Conservation (phyloP, 2,113 vertebrate species). For the Panthera leo region DNA sequence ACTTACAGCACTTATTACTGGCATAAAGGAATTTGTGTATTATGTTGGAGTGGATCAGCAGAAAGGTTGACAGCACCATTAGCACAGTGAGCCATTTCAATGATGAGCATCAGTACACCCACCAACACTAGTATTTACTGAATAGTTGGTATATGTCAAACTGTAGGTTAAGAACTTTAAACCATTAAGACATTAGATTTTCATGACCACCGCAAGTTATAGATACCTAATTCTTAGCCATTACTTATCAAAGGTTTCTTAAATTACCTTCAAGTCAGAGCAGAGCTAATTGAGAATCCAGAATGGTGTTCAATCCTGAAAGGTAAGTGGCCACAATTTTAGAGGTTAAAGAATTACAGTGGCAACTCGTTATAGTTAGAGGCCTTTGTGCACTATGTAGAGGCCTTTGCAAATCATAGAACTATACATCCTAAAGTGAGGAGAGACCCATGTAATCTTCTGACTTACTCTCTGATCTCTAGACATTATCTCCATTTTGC, state of each 20-base stretch:
- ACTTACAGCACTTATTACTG: not conserved
- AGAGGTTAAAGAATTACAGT: constrained; percentile 4
- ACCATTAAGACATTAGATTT: not conserved
- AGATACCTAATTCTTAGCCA: not conserved
- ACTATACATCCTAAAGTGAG: not conserved
- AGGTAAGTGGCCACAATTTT: not conserved
- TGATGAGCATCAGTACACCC: not conserved
- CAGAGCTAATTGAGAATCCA: not conserved
- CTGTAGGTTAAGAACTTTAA: not conserved
- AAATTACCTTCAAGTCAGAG: not conserved
- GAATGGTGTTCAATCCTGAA: not conserved
- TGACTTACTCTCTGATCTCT: constrained; percentile 26
- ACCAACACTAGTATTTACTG: not conserved
- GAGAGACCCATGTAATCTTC: not conserved
- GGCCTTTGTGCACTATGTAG: not conserved
- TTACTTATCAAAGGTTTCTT: not conserved
- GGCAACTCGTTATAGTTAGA: not conserved
- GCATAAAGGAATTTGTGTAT: not conserved
- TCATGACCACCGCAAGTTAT: not conserved
- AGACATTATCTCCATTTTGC: not conserved
- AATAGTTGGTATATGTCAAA: not conserved
- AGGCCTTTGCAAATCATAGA: not conserved
- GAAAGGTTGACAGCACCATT: not conserved
- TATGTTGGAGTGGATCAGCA: not conserved
- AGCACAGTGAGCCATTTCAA: not conserved